Evolutionary conservation across 2,888 invertebrate genomes (phyloP), one percentile per base, ranked within the genome.

Genomic region (Spicauda simplicius): DNA sequence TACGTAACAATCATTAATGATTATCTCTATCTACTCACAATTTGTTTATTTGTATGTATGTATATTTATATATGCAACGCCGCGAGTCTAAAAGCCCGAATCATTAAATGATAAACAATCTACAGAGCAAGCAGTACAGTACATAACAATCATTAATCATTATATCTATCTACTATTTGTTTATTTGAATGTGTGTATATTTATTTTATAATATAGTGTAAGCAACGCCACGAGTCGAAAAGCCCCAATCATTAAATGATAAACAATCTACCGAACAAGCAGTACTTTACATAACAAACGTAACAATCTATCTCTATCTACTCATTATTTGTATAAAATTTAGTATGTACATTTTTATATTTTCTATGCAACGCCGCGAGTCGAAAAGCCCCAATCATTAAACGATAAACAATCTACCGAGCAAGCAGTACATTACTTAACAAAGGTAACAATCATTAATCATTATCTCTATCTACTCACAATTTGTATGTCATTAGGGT

Each of bases 401-500:
- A 50, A 52, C 16, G 53, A 59, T 54, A 19, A 59, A 54, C 30
- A 30, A 54, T 54, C 59, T 58, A 64, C 50, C 5, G 57, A 52
- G 52, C 59, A 65, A 59, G 59, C 59, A 30, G 16, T 14, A 65
- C 33, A 8, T 33, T 10, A 33, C 30, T 55, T 48, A 54, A 66
- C 56, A 57, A 71, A 71, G 58, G 66, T 67, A 60, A 68, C 65
- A 58, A 71, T 68, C 64, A 70, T 66, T 60, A 60, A 66, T 66
- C 48, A 59, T 70, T 72, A 70, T 62, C 18, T 63, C 25, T 70
- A 71, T 73, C 77, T 87, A 88, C 88, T 88, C 82, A 88, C 88
- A 87, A 87, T 86, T 82, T 77, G 73, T 80, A 81, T 80, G 77
- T 81, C 83, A 84, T 84, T 82, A 86, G 84, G 79, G 82, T 77